Evolutionary conservation across 2,888 invertebrate genomes (phyloP), one percentile per base, ranked within the genome.

Genomic region (Actias luna): DNA sequence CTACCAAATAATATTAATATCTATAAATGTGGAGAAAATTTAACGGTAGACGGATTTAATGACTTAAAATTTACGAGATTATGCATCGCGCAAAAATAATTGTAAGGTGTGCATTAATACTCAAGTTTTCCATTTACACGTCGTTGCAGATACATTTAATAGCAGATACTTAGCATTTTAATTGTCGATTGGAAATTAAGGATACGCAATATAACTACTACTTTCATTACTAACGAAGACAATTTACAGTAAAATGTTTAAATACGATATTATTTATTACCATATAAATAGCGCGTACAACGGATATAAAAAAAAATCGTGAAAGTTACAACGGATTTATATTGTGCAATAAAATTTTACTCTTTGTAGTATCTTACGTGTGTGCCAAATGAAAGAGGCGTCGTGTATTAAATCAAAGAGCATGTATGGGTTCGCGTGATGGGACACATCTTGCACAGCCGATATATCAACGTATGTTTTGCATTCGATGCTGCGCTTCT

Each of bases 401-500:
- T 71, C 59, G 63, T 69, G 46, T 5, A 46, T 55, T 67, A 65
- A 70, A 70, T 69, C 69, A 70, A 74, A 75, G 70, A 74, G 69
- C 67, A 67, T 65, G 8, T n/a, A n/a, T 2, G 5, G 58, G 66
- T 63, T 82, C 70, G 85, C 85, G 80, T 85, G 84, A 75, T 69
- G 72, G 71, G 75, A 77, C 75, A 76, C 73, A 79, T 78, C 57
- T 63, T n/a, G 42, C 42, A 42, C 5, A 36, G 58, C n/a, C 67
- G 66, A 75, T 70, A 73, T 72, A 71, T 77, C 73, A 75, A 74
- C 73, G 74, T 68, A 70, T 71, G 75, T 80, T 80, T 78, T 76
- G 77, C 76, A 82, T 81, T 79, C 76, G 77, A 81, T 79, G 75
- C 77, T 75, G 76, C 75, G 70, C 75, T 79, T 71, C 65, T 74